Conservation (phyloP, 2,888 invertebrate genomes). For the Empis stercorea region DNA sequence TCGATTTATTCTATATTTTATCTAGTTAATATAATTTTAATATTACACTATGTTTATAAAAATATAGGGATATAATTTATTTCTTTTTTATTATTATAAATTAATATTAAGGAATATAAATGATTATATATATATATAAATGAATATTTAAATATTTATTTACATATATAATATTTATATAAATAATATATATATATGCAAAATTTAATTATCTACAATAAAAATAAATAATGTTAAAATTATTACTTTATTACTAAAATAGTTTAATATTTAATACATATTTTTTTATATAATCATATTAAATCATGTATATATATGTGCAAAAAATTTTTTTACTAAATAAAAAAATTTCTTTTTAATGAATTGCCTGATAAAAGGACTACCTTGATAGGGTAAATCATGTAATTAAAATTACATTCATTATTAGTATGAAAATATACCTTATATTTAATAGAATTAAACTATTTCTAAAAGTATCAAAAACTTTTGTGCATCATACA, state of each 20-base stretch:
- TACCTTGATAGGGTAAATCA: conserved; percentile 50
- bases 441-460: conserved; percentile 47
- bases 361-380: conserved; percentile 45
- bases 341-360: conserved; percentile 16
- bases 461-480: conserved; percentile 47
- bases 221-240: conserved; percentile 6
- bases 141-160: conserved; percentile 18
- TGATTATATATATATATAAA: conserved; percentile 19
- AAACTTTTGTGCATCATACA: conserved; percentile 49
- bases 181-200: conserved; percentile 11
- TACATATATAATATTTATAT: conserved; percentile 18
- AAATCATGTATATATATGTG: neutral
- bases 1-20: neutral
- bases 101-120: conserved; percentile 1
- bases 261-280: neutral
- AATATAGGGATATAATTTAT: conserved; percentile 12
- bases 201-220: conserved; percentile 10
- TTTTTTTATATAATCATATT: neutral
- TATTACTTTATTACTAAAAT: conserved; percentile 11
- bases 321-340: conserved; percentile 15
- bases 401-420: conserved; percentile 27
- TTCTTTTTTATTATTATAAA: conserved; percentile 8
- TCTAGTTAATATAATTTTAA: conserved; percentile 4
- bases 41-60: neutral
- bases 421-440: conserved; percentile 11